These are phyloP conservation scores for Drosophila guanche DNA, from an alignment of 1,140 invertebrate genomes.

Conservation along the genomic window DNA sequence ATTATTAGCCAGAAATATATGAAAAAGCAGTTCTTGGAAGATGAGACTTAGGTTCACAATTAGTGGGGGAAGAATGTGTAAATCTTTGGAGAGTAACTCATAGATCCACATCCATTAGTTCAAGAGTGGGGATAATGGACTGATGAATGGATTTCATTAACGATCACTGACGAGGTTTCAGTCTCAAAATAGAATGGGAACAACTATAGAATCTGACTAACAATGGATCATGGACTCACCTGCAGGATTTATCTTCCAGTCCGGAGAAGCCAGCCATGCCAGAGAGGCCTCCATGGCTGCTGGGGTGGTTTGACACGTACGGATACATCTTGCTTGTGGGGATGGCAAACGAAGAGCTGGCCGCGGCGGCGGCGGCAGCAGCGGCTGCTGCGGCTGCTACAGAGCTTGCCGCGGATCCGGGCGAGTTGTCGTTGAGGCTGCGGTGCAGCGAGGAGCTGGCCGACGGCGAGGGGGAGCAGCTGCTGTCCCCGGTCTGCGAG, in stretches of 20 bases:
- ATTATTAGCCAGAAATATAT: not conserved
- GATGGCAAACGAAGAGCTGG: slow-evolving; percentile 84
- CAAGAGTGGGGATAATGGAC: too few relatives aligned
- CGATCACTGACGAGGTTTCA: not conserved
- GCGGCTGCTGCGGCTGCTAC: slow-evolving; percentile 87
- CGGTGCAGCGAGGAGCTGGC: slow-evolving; percentile 84
- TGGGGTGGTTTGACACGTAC: slow-evolving; percentile 87
- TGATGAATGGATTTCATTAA: too few relatives aligned
- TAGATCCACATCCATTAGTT: too few relatives aligned
- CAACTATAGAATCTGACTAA: not conserved
- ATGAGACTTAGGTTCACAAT: not conserved
- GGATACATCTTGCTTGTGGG: slow-evolving; percentile 87
- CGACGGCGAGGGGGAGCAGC: slow-evolving; percentile 84
- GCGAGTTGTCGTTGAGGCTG: slow-evolving; percentile 86
- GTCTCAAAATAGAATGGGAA: not conserved
- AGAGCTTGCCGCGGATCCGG: slow-evolving; percentile 85
- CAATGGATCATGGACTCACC: slow-evolving; percentile 54
- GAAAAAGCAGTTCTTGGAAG: slow-evolving; percentile 11
- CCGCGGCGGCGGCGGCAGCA: slow-evolving; percentile 86
- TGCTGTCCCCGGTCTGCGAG: slow-evolving; percentile 84
- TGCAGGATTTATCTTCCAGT: slow-evolving; percentile 83
- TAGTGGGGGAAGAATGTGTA: too few relatives aligned
- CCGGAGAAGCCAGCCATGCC: slow-evolving; percentile 83
- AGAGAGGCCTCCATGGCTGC: slow-evolving; percentile 84
- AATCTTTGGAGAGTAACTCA: too few relatives aligned